Percentiles rank a stretch among this genome's conserved stretches.
Conservation (phyloP, 2,888 invertebrate genomes). For the Amphipyra tragopoginis region DNA sequence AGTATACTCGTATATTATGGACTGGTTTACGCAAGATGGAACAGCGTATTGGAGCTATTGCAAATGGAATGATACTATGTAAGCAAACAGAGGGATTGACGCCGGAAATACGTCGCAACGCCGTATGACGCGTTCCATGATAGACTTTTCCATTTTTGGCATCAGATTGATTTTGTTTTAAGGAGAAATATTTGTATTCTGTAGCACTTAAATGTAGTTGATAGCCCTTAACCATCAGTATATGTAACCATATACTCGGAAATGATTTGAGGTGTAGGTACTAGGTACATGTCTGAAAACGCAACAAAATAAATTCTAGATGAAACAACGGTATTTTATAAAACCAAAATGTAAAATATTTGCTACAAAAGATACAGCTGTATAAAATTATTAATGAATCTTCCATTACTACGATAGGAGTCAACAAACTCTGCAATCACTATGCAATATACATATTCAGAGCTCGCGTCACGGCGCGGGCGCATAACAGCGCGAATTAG, state of each 20-base stretch:
- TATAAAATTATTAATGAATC: neutral
- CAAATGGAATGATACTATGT: slow-evolving; percentile 11
- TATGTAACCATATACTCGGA: too few relatives aligned
- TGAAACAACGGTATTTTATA: too few relatives aligned
- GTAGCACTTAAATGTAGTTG: too few relatives aligned
- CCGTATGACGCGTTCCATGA: neutral
- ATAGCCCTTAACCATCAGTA: too few relatives aligned
- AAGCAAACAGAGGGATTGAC: neutral
- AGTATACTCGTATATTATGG: neutral
- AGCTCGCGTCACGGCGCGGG: slow-evolving; percentile 29
- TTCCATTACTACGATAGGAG: slow-evolving; percentile 18
- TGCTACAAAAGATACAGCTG: slow-evolving; percentile 14
- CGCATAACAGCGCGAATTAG: slow-evolving; percentile 57
- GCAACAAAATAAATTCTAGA: too few relatives aligned
- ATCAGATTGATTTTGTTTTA: too few relatives aligned
- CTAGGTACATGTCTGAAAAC: too few relatives aligned
- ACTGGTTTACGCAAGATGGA: slow-evolving; percentile 24
- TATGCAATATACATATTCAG: slow-evolving; percentile 42
- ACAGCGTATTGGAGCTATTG: slow-evolving; percentile 17
- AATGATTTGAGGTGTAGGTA: too few relatives aligned
- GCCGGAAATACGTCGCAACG: neutral
- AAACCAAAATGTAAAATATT: slow-evolving; percentile 6
- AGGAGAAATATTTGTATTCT: too few relatives aligned
- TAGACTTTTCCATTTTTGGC: neutral
- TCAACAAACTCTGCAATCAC: slow-evolving; percentile 53